Percentiles rank a stretch among this genome's conserved stretches.
phyloP scores from a whole-genome alignment of 2,888 invertebrate genomes.

The Noctua comes region DNA sequence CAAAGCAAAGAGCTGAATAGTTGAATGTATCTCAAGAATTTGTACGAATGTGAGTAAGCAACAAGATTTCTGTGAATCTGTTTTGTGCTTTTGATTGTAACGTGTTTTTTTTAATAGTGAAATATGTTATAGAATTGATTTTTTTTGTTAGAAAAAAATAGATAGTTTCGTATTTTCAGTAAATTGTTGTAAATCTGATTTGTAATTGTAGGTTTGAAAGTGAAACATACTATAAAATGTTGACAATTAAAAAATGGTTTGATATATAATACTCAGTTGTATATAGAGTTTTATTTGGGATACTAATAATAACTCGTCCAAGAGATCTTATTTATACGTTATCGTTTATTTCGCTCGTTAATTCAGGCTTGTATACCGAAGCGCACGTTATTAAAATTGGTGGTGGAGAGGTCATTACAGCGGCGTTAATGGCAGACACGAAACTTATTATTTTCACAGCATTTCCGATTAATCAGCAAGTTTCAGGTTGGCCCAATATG shows the following conservation, averaged over 20 bases:
- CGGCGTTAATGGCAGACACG: background rate
- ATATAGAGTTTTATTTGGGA: background rate
- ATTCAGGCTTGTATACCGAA: background rate
- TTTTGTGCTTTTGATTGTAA: slow-evolving; percentile 16
- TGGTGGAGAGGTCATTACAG: slow-evolving; percentile 2
- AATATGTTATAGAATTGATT: background rate
- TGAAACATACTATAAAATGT: background rate
- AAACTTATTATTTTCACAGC: slow-evolving; percentile 12
- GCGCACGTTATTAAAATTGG: slow-evolving; percentile 10
- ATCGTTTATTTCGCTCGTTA: background rate
- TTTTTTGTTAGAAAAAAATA: background rate
- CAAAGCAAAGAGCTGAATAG: slow-evolving; percentile 50
- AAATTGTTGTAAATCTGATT: background rate
- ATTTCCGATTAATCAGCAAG: slow-evolving; percentile 14
- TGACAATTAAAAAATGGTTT: background rate
- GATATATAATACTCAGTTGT: background rate
- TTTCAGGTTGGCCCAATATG: background rate
- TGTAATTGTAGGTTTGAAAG: background rate
- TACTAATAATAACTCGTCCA: background rate
- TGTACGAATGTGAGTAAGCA: slow-evolving; percentile 27
- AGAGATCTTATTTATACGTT: background rate
- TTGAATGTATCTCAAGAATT: slow-evolving; percentile 34
- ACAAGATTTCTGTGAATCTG: slow-evolving; percentile 16
- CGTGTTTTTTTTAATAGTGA: background rate
- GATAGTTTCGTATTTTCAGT: background rate